Conservation (phyloP, 2,888 invertebrate genomes). For the Ophraella communa region DNA sequence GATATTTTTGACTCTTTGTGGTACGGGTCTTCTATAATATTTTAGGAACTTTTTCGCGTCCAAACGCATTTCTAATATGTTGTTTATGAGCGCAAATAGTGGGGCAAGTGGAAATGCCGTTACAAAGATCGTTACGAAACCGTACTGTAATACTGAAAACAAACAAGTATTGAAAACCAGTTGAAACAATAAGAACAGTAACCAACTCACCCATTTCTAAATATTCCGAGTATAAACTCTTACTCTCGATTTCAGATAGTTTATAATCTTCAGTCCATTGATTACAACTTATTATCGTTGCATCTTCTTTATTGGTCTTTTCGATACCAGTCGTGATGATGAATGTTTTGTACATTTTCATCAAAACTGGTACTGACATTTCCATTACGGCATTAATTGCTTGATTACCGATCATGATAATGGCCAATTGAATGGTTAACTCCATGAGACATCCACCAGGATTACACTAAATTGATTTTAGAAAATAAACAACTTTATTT, state of each 20-base stretch:
- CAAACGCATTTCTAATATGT: slow-evolving; percentile 81
- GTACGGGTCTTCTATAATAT: slow-evolving; percentile 75
- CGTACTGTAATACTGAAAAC: slow-evolving; percentile 77
- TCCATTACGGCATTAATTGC: slow-evolving; percentile 78
- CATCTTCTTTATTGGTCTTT: slow-evolving; percentile 55
- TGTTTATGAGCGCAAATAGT: slow-evolving; percentile 80
- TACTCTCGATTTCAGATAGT: slow-evolving; percentile 68
- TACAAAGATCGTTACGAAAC: slow-evolving; percentile 85
- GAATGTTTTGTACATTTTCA: slow-evolving; percentile 64
- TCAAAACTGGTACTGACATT: slow-evolving; percentile 72
- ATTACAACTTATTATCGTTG: slow-evolving; percentile 62
- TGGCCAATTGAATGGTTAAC: slow-evolving; percentile 81
- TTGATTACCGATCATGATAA: slow-evolving; percentile 89
- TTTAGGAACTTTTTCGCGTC: slow-evolving; percentile 84
- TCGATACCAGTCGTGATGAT: slow-evolving; percentile 61
- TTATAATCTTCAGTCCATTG: slow-evolving; percentile 80
- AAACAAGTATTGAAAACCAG: no score
- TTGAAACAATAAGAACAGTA: no score
- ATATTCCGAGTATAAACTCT: slow-evolving; percentile 81
- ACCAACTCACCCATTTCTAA: slow-evolving; percentile 81
- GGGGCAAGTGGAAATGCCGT: slow-evolving; percentile 87
- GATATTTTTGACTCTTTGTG: slow-evolving; percentile 75
- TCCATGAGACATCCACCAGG: slow-evolving; percentile 88
- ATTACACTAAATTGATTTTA: slow-evolving; percentile 67
- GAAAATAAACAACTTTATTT: no score